Conservation (phyloP, 2,888 invertebrate genomes). For the Metellina segmentata region DNA sequence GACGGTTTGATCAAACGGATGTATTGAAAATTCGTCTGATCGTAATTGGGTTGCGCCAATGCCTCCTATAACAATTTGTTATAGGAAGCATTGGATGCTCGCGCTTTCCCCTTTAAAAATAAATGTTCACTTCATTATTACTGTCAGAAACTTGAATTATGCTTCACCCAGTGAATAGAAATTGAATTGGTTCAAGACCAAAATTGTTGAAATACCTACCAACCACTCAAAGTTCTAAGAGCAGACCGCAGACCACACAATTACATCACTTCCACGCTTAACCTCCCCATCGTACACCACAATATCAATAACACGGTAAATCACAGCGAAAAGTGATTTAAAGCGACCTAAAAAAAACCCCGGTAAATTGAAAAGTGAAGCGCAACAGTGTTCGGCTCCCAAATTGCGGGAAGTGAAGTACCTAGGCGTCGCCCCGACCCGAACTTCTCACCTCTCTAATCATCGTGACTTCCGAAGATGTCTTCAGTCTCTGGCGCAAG, state of each 20-base stretch:
- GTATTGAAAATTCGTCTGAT: too few species aligned
- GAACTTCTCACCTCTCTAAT: constrained; percentile 18
- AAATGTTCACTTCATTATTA: too few species aligned
- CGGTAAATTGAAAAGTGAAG: not conserved
- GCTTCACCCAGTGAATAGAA: too few species aligned
- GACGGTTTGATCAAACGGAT: too few species aligned
- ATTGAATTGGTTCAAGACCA: too few species aligned
- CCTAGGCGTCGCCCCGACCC: not conserved
- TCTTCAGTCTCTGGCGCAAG: constrained; percentile 3
- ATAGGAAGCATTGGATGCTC: too few species aligned
- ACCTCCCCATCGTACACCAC: not conserved
- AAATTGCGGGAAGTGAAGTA: not conserved
- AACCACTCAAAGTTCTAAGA: too few species aligned
- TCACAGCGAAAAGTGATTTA: not conserved
- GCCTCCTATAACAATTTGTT: too few species aligned
- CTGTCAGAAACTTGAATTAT: too few species aligned
- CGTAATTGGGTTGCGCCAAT: too few species aligned
- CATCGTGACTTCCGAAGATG: constrained; percentile 14
- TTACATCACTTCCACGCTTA: not conserved
- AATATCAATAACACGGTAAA: not conserved
- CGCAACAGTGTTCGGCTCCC: not conserved
- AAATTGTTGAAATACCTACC: too few species aligned
- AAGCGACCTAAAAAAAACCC: not conserved
- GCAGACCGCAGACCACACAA: not conserved
- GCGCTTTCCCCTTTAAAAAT: too few species aligned